Evolutionary conservation across 2,888 invertebrate species (phyloP), one percentile per base, ranked within the genome.

Genomic region (Drosophila paranaensis): DNA sequence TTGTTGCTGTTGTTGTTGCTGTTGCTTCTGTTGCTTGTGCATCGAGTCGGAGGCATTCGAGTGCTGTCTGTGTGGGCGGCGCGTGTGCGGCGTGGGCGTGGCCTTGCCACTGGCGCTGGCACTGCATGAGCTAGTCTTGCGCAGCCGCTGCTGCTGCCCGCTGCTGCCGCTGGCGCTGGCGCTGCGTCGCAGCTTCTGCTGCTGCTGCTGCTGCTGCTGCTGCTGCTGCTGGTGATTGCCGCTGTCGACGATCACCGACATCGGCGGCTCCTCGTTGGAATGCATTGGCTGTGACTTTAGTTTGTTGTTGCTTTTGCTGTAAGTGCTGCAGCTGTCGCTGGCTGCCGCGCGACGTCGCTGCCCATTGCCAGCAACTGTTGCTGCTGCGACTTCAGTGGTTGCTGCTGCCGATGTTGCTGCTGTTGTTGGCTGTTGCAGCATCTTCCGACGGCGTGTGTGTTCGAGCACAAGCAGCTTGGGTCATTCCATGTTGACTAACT

Each of bases 121-220:
- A 64, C 83, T 88, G 77, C 90, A 90, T 81, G 91, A 90, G 84
- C 91, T 91, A 46, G 85, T 81, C 73, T 91, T 91, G 50, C 88
- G 90, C 71, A 79, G 54, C 13, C 78, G 60, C 45, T 81, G 73
- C 37, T 71, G 74, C 37, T 72, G 74, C 25, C 82, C 80, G 71
- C 74, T 69, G 11, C 70, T 69, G 57, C 66, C 71, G 33, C 58
- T 55, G 48, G 30, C 71, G 53, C 46, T 72, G 60, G 56, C 48
- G 66, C 74, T 74, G 72, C 80, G 80, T 45, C 73, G 76, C 72
- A 70, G 63, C 40, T 81, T 58, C 16, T 58, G 60, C 43, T 8
- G 54, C n/a, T 56, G 63, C 16, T 39, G 48, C 27, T 8, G 55
- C 8, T 65, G 69, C 11, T 43, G 67, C 70, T 63, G 64, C 9